These are phyloP conservation scores for Lordiphosa collinella DNA, from an alignment of 1,140 invertebrate species.

Conservation along the genomic window DNA sequence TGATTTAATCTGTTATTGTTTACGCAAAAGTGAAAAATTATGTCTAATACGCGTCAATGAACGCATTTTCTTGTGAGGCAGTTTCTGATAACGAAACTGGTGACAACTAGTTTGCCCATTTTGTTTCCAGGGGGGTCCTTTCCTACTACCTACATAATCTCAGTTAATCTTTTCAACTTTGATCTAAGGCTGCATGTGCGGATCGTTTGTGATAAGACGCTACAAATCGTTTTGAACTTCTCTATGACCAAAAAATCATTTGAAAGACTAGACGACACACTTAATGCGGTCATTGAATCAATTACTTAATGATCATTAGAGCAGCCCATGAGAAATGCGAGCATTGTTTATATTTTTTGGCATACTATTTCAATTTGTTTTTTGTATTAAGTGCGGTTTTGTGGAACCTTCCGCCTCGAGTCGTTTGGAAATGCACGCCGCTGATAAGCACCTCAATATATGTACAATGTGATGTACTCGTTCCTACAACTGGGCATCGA, in stretches of 20 bases:
- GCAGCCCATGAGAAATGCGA: slow-evolving; percentile 21
- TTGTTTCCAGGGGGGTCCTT: slow-evolving; percentile 26
- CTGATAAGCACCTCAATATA: slow-evolving; percentile 24
- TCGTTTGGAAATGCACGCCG: slow-evolving; percentile 25
- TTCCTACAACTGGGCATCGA: slow-evolving; percentile 13
- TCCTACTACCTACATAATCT: neutral
- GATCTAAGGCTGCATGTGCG: slow-evolving; percentile 32
- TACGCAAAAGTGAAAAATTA: slow-evolving; percentile 50
- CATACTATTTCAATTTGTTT: slow-evolving; percentile 3
- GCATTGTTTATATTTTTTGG: slow-evolving; percentile 19
- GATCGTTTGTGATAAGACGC: slow-evolving; percentile 7
- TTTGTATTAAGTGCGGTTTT: slow-evolving; percentile 26
- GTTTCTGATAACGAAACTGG: slow-evolving; percentile 23
- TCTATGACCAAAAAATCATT: slow-evolving; percentile 11
- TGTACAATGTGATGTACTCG: neutral
- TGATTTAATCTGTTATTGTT: slow-evolving; percentile 67
- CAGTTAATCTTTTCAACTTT: slow-evolving; percentile 26
- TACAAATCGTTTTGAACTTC: slow-evolving; percentile 8
- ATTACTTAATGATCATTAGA: slow-evolving; percentile 1
- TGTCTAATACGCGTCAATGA: slow-evolving; percentile 62
- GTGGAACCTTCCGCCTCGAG: slow-evolving; percentile 17
- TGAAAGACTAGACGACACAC: slow-evolving; percentile 6
- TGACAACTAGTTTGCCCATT: neutral
- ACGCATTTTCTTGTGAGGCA: slow-evolving; percentile 52
- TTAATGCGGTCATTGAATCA: slow-evolving; percentile 47